These are phyloP conservation scores for Polypterus bichir DNA, from an alignment of 2,113 vertebrate genomes.

Conservation along the genomic window DNA sequence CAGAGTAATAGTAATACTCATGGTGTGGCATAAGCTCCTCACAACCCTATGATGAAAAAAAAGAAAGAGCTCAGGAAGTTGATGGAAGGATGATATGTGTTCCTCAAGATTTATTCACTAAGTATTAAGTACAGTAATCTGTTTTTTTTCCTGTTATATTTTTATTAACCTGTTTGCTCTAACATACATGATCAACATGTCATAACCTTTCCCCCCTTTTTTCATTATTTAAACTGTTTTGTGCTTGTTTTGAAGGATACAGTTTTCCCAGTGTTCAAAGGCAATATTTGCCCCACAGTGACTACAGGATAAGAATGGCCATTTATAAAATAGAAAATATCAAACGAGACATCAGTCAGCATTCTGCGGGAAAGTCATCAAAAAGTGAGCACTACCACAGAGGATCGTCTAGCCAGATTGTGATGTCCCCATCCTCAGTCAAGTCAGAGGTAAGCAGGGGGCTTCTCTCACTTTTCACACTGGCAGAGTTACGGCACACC, in stretches of 20 bases:
- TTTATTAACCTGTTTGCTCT: not conserved
- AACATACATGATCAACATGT: not conserved
- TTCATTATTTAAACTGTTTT: not conserved
- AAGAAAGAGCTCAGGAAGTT: no score
- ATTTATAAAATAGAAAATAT: not conserved
- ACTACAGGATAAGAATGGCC: not conserved
- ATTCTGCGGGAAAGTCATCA: not conserved
- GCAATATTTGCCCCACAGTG: not conserved
- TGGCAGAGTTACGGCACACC: no score
- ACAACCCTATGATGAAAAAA: no score
- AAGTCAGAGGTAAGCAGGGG: no score
- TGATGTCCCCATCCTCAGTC: no score
- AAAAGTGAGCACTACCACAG: not conserved
- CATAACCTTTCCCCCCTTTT: not conserved
- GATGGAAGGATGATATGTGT: no score
- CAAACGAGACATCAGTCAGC: not conserved
- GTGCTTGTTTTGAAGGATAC: not conserved
- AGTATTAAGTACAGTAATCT: not conserved
- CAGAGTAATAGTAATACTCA: no score
- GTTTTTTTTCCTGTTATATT: not conserved
- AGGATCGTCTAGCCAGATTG: not conserved
- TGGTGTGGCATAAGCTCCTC: no score
- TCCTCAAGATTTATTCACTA: not conserved
- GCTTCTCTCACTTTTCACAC: no score
- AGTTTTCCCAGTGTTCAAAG: not conserved